Evolutionary conservation across 2,113 vertebrate genomes (phyloP), one percentile per base, ranked within the genome.

Genomic region (Halichoeres trimaculatus): DNA sequence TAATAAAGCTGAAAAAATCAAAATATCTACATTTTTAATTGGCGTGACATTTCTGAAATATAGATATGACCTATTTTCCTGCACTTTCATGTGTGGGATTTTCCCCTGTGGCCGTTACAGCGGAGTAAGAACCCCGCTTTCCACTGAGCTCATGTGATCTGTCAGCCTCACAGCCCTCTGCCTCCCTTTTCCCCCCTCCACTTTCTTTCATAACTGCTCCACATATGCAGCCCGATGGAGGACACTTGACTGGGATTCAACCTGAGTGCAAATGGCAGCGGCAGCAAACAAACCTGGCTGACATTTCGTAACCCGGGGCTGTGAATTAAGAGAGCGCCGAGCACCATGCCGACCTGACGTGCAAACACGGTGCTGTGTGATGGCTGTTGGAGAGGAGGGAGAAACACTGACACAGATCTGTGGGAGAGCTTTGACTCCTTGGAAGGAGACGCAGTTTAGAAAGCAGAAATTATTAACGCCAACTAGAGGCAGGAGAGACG

Each of bases 11-110:
- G 88, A 89, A 90, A 83, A 75, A 57, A 35, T 34, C 24, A 71
- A 84, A 85, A 88, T 75, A 88, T 90, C 80, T 90, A 68, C 85
- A 89, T 90, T 86, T 88, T 79, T 78, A 85, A 89, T 88, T 89
- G 78, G 65, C 54, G 41, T 86, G 80, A 83, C 85, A 88, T 87
- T 81, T 86, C 75, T 88, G 87, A 91, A 85, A 85, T 86, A 88
- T 87, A 85, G 78, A 89, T 87, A 83, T 87, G 89, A 89, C 90
- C 90, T 83, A 85, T 86, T 92, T 91, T 78, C 61, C 66, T 59
- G 57, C 79, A 82, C 81, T 89, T 90, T 87, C 71, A 84, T 90
- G 81, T 80, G 74, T 75, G 74, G 73, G 76, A 70, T 84, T 89
- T 85, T 70, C 88, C 90, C 91, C 75, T 51, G 83, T 85, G 87